Conservation (phyloP, 2,888 invertebrate species). For the Electrophaes corylata region DNA sequence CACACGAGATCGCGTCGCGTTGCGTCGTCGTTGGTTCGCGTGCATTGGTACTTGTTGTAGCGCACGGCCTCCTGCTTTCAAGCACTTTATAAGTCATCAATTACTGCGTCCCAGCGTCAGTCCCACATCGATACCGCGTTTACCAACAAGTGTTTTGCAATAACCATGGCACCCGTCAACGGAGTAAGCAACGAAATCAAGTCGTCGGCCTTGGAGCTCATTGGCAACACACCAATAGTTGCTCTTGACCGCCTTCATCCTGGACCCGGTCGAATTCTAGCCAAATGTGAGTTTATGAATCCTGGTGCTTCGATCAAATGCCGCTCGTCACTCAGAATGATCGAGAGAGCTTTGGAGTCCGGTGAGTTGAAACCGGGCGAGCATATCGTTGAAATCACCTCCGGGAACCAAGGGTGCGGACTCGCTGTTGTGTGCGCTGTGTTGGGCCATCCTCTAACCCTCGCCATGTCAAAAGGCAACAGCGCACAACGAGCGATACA, state of each 20-base stretch:
- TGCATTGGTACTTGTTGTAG: constrained; percentile 9
- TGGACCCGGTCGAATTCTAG: constrained; percentile 73
- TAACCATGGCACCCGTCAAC: constrained; percentile 42
- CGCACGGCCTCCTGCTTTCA: constrained; percentile 36
- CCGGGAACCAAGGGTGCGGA: constrained; percentile 78
- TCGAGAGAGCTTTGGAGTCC: constrained; percentile 56
- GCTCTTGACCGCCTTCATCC: constrained; percentile 71
- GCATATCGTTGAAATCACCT: constrained; percentile 72
- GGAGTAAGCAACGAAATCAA: constrained; percentile 64
- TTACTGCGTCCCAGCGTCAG: constrained; percentile 33
- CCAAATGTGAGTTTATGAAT: constrained; percentile 80
- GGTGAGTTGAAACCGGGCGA: constrained; percentile 66
- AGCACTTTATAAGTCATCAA: constrained; percentile 33
- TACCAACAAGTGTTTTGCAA: constrained; percentile 36
- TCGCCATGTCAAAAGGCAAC: constrained; percentile 76
- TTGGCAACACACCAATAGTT: constrained; percentile 76
- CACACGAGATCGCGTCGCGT: constrained; percentile 16
- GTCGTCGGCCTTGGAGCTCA: constrained; percentile 72
- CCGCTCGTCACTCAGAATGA: constrained; percentile 73
- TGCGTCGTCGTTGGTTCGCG: constrained; percentile 15
- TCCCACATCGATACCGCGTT: constrained; percentile 35
- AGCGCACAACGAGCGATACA: constrained; percentile 74
- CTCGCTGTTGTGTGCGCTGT: constrained; percentile 77
- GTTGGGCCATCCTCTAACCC: constrained; percentile 68
- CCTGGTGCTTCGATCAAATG: constrained; percentile 77